phyloP scores from a whole-genome alignment of 92 coral and sea anemone genomes.

The Heteractis magnifica region DNA sequence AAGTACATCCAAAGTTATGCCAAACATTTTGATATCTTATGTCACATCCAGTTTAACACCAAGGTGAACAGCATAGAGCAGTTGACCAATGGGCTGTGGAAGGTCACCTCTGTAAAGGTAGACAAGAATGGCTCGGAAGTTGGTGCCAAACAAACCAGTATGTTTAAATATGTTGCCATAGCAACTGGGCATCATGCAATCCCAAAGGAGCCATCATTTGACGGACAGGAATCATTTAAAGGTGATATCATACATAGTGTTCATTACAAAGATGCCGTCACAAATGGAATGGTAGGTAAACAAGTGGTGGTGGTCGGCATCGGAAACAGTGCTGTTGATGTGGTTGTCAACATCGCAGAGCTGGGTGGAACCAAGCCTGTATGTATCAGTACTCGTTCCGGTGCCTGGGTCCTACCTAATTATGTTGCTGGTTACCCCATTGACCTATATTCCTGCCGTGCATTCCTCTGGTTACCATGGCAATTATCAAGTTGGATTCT shows the following conservation, averaged over 20 bases:
- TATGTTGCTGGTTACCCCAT: slow-evolving; percentile 67
- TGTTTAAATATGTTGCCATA: slow-evolving; percentile 69
- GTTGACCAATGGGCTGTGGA: slow-evolving; percentile 47
- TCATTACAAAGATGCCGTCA: slow-evolving; percentile 69
- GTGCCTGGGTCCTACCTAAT: slow-evolving; percentile 78
- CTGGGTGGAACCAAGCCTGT: slow-evolving; percentile 63
- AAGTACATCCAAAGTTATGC: slow-evolving; percentile 64
- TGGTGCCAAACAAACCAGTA: slow-evolving; percentile 9
- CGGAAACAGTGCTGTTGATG: slow-evolving; percentile 87
- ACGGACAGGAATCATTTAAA: slow-evolving; percentile 56
- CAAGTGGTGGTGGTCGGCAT: slow-evolving; percentile 75
- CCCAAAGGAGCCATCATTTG: slow-evolving; percentile 64
- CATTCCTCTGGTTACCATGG: slow-evolving; percentile 81
- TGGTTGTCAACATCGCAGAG: slow-evolving; percentile 65
- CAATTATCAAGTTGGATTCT: slow-evolving; percentile 52
- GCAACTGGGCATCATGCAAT: slow-evolving; percentile 85
- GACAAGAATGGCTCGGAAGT: slow-evolving; percentile 28
- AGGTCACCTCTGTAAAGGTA: slow-evolving; percentile 46
- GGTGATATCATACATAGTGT: slow-evolving; percentile 69
- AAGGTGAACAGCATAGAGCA: slow-evolving; percentile 48
- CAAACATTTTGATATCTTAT: slow-evolving; percentile 53
- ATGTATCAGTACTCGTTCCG: slow-evolving; percentile 65
- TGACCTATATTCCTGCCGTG: slow-evolving; percentile 73
- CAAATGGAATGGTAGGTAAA: slow-evolving; percentile 60
- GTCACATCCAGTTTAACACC: slow-evolving; percentile 60